Conservation (phyloP, 2,888 invertebrate species). For the Scelioninae gen. 1 region DNA sequence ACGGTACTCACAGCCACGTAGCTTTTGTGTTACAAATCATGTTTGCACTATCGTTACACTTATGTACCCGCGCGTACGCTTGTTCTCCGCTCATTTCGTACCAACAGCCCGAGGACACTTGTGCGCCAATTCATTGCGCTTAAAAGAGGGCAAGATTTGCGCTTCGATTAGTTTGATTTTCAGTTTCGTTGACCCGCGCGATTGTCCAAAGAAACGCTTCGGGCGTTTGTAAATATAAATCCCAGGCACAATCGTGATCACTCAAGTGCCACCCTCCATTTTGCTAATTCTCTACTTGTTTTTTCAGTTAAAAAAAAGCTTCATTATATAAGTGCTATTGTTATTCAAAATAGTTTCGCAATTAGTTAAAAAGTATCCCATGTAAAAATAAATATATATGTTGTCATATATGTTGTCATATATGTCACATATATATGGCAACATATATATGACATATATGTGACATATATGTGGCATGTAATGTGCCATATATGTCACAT, state of each 20-base stretch:
- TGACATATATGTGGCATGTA: too few species aligned
- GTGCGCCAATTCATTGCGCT: constrained; percentile 77
- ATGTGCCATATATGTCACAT: too few species aligned
- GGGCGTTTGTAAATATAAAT: constrained; percentile 64
- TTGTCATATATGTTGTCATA: too few species aligned
- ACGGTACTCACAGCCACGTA: constrained; percentile 78
- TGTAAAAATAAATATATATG: too few species aligned
- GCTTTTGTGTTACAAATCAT: constrained; percentile 84
- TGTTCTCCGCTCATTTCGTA: constrained; percentile 74
- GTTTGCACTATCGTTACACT: constrained; percentile 83
- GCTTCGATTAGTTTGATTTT: constrained; percentile 80
- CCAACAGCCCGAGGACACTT: constrained; percentile 82
- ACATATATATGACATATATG: too few species aligned
- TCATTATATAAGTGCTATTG: too few species aligned
- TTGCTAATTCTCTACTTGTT: constrained; percentile 36
- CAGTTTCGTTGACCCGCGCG: constrained; percentile 67
- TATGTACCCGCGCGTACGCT: constrained; percentile 67
- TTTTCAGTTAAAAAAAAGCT: too few species aligned
- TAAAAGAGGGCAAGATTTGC: constrained; percentile 71
- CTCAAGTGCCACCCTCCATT: constrained; percentile 47
- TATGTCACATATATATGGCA: too few species aligned
- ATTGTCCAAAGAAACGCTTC: constrained; percentile 62
- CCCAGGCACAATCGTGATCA: constrained; percentile 21
- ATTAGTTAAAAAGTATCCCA: too few species aligned
- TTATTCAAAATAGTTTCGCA: too few species aligned